phyloP scores from a whole-genome alignment of 2,113 vertebrate genomes.

The Reinhardtius hippoglossoides region DNA sequence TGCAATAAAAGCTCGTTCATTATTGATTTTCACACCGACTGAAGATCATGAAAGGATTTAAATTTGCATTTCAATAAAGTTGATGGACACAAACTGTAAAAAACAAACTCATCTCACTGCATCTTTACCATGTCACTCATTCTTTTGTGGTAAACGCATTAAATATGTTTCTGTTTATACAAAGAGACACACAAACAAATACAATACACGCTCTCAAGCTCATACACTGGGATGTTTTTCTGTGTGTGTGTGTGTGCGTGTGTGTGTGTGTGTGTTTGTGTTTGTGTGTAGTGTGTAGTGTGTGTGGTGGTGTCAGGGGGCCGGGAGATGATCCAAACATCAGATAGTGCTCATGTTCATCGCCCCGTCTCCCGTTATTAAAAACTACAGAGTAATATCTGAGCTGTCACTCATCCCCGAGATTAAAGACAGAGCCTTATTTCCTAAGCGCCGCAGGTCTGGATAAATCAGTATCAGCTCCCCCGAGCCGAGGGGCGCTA shows the following conservation, averaged over 20 bases:
- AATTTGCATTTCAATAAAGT: not conserved
- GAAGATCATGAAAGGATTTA: not conserved
- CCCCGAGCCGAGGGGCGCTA: slow-evolving; percentile 5
- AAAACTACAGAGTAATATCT: slow-evolving; percentile 79
- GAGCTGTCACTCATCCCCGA: slow-evolving; percentile 71
- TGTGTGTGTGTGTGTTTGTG: slow-evolving; percentile 7
- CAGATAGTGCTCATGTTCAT: slow-evolving; percentile 60
- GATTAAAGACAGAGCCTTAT: slow-evolving; percentile 51
- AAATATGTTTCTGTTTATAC: slow-evolving; percentile 7
- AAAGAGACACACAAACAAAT: slow-evolving; percentile 6
- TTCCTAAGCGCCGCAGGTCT: slow-evolving; percentile 31
- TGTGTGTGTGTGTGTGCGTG: slow-evolving; percentile 8
- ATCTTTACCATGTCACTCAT: not conserved
- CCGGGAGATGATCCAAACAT: slow-evolving; percentile 47
- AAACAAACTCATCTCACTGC: not conserved
- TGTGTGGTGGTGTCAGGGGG: not conserved
- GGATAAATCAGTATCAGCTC: slow-evolving; percentile 46
- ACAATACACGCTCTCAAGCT: slow-evolving; percentile 5
- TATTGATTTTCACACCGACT: slow-evolving; percentile 2
- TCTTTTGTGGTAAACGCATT: too few relatives aligned
- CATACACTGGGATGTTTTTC: slow-evolving; percentile 17
- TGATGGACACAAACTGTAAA: not conserved
- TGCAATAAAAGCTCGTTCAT: not conserved
- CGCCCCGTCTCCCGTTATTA: slow-evolving; percentile 75
- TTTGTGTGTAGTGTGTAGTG: not conserved